Evolutionary conservation across 2,888 invertebrate species (phyloP).

Genomic region (Thymelicus sylvestris): DNA sequence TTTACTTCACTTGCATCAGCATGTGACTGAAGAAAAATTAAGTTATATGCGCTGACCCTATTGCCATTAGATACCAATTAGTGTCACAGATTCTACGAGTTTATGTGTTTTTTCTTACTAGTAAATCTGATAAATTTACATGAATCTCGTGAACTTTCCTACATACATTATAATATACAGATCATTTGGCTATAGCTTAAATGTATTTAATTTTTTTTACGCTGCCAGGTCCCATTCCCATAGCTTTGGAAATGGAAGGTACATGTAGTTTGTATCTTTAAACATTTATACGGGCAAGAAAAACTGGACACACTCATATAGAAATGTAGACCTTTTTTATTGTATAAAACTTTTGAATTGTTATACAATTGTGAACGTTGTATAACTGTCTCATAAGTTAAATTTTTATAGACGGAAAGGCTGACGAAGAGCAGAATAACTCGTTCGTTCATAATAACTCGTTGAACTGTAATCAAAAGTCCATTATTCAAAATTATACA

Average conservation of each 20-base stretch:
- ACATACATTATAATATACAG: constrained; percentile 10
- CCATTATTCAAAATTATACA: background rate
- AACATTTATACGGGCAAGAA: constrained; percentile 19
- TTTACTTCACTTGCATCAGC: background rate
- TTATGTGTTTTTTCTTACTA: background rate
- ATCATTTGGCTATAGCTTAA: constrained; percentile 61
- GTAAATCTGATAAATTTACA: background rate
- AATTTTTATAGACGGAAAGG: too few species aligned
- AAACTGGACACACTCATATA: constrained; percentile 11
- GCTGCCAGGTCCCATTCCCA: constrained; percentile 84
- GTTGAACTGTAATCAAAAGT: too few species aligned
- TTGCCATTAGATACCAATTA: too few species aligned
- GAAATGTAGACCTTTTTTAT: background rate
- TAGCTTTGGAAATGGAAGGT: constrained; percentile 85
- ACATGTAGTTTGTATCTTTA: constrained; percentile 61
- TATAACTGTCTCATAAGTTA: too few species aligned
- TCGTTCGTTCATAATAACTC: too few species aligned
- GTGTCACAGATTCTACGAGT: too few species aligned
- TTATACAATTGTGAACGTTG: too few species aligned
- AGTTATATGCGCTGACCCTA: too few species aligned
- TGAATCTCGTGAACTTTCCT: constrained; percentile 22
- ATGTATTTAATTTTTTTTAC: constrained; percentile 74
- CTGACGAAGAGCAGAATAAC: too few species aligned
- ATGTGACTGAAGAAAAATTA: too few species aligned
- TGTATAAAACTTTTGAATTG: background rate